Base-by-base conservation (phyloP, 1,140 invertebrate species). In the Drosophila ficusphila region DNA sequence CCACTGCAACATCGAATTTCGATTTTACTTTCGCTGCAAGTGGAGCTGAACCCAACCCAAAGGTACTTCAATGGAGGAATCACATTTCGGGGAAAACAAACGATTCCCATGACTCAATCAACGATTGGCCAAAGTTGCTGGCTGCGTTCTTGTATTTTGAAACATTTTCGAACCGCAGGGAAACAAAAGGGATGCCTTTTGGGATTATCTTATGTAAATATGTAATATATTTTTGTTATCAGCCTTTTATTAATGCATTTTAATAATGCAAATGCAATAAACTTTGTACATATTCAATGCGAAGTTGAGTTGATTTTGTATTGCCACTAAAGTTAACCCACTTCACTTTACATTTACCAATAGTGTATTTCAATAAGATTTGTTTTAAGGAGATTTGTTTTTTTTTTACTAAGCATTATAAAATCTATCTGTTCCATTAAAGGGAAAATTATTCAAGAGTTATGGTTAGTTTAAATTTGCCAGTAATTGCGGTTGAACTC, bases 1-100 rank as follows among this genome's bases (percentile, higher is more conserved):
- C 42, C 21, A 27, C 42, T 44, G 7, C 4, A 11, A 44, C 46
- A n/a, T 57, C 18, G 16, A 8, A 31, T 56, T 51, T 52, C 27
- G 18, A 29, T 56, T 14, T 21, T 8, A 56, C 23, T 14, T 25
- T 49, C 23, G 16, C 39, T 27, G 7, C n/a, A 7, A 48, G 46
- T 33, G 11, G 3, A 7, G 5, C 6, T 54, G 7, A 27, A 33
- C 8, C 21, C n/a, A n/a, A 34, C 8, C 25, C 4, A 8, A 4
- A 27, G 33, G 11, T n/a, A 21, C n/a, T n/a, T n/a, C n/a, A n/a
- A n/a, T n/a, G n/a, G 51, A 14, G n/a, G 23, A 29, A 21, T 56
- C 16, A 5, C 9, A 33, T 52, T 52, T 31, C 44, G 2, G 11
- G 12, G 25, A 31, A 56, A 47, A 19, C 11, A n/a, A 21, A 2